phyloP scores from a whole-genome alignment of 2,113 vertebrate species.

The Erythrocercus mccallii region DNA sequence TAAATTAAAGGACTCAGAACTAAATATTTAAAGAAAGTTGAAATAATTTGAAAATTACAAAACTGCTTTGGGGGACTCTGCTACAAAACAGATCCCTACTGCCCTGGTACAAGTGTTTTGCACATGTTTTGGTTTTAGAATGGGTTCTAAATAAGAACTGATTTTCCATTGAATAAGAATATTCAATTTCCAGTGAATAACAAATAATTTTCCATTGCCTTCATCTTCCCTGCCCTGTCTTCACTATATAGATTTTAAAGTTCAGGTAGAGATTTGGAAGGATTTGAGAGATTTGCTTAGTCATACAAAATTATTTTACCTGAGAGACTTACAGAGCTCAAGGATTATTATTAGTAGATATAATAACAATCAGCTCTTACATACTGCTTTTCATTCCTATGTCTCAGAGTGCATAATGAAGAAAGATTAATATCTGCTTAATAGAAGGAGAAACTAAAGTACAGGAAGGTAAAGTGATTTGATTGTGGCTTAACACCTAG shows the following conservation, averaged over 20 bases:
- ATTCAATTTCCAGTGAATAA: not conserved
- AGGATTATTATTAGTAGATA: conserved; percentile 26
- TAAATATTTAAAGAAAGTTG: not conserved
- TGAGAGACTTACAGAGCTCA: conserved; percentile 31
- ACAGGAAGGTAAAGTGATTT: not conserved
- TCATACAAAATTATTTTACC: conserved; percentile 25
- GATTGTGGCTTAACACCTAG: not conserved
- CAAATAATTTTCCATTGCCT: not conserved
- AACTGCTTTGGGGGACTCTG: not conserved
- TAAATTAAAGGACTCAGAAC: not conserved
- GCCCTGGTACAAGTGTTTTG: not conserved
- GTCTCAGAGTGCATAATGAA: not conserved
- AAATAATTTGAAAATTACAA: not conserved
- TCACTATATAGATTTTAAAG: not conserved
- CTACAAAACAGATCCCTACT: not conserved
- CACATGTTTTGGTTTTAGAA: not conserved
- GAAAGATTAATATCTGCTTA: conserved; percentile 9
- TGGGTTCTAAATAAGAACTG: not conserved
- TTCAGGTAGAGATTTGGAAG: conserved; percentile 39
- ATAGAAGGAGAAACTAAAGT: conserved; percentile 7
- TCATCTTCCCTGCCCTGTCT: not conserved
- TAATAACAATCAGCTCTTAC: not conserved
- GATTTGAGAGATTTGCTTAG: conserved; percentile 38
- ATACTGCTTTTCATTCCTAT: not conserved
- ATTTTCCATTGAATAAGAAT: not conserved